These are phyloP conservation scores for Hirundo rustica DNA, from an alignment of 2,797 vertebrate species.

Conservation along the genomic window DNA sequence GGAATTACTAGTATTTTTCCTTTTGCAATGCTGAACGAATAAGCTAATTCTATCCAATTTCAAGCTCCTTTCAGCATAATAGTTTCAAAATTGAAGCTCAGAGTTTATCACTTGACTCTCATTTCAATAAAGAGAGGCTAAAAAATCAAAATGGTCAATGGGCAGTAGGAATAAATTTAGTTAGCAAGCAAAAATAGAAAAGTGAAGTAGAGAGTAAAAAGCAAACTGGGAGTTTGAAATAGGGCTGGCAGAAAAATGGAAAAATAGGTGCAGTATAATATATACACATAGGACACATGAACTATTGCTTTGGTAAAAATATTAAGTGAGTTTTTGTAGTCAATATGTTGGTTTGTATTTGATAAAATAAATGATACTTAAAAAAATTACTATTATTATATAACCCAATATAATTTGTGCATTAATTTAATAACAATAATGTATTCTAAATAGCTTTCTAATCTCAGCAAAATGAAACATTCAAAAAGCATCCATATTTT, in stretches of 20 bases:
- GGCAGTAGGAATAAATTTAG: background rate
- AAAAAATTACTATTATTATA: background rate
- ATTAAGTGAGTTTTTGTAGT: background rate
- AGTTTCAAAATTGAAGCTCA: conserved; percentile 26
- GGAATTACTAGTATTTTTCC: background rate
- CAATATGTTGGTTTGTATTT: background rate
- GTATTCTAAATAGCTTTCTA: background rate
- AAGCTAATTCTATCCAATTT: conserved; percentile 46
- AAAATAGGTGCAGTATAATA: background rate
- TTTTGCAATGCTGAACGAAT: background rate
- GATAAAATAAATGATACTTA: background rate
- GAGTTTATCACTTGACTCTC: conserved; percentile 34
- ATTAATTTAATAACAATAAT: background rate
- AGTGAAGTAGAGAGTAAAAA: background rate
- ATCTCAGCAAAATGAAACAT: background rate
- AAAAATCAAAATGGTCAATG: background rate
- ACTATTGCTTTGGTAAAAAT: background rate
- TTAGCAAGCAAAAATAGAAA: conserved; percentile 6
- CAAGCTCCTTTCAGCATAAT: conserved; percentile 31
- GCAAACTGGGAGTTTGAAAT: background rate
- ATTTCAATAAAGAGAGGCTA: conserved; percentile 5
- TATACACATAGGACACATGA: background rate
- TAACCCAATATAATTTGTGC: background rate
- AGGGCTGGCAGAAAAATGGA: background rate
- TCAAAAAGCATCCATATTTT: background rate